Conservation (phyloP, 2,797 vertebrate species). For the Sparus aurata region DNA sequence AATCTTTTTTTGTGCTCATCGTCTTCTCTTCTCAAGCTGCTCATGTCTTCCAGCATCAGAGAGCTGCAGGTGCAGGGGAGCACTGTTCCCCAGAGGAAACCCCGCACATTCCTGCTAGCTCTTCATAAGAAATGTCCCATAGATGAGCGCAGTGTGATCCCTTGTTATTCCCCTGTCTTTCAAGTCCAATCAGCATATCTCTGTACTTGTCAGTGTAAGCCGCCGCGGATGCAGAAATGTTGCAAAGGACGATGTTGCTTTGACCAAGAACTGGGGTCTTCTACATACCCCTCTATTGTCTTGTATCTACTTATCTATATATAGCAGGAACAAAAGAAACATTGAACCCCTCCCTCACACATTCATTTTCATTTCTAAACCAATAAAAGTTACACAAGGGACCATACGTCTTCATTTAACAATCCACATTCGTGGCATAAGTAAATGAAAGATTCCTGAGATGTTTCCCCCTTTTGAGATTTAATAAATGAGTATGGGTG, state of each 20-base stretch:
- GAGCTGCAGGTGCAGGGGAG: neutral
- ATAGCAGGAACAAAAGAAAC: neutral
- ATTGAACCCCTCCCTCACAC: neutral
- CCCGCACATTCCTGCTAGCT: neutral
- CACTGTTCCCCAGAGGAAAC: neutral
- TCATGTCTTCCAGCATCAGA: neutral
- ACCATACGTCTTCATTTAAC: neutral
- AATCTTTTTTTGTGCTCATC: neutral
- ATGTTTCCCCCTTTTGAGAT: neutral
- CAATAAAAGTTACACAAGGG: neutral
- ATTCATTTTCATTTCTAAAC: neutral
- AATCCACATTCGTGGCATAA: neutral
- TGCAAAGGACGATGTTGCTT: neutral
- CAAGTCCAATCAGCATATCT: neutral
- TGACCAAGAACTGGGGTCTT: neutral
- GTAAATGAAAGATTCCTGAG: neutral
- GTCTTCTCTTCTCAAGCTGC: neutral
- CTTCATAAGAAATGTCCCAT: neutral
- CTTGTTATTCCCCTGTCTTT: neutral
- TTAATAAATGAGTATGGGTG: neutral
- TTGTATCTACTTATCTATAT: neutral
- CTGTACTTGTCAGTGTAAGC: neutral
- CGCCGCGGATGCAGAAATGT: neutral
- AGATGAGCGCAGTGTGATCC: neutral
- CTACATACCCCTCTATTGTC: too few species aligned